Evolutionary conservation across 1,140 invertebrate genomes (phyloP).

Genomic region (Hylyphantes graminicola): DNA sequence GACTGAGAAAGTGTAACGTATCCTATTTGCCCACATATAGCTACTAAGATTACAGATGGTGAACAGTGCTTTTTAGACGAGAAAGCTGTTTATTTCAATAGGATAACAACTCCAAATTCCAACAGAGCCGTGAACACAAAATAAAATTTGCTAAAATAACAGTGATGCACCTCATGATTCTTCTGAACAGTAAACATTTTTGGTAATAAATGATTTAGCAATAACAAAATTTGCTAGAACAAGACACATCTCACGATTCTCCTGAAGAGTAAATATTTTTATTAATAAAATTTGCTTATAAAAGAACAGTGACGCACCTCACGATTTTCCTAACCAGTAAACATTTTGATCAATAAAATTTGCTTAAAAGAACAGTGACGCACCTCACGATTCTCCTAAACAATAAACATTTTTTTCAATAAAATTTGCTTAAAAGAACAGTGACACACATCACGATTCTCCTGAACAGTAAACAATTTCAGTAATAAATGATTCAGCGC

Average conservation of each 20-base stretch:
- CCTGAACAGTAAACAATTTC: neutral
- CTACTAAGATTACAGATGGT: too few relatives aligned
- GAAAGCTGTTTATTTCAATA: too few relatives aligned
- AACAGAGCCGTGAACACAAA: too few relatives aligned
- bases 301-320: neutral
- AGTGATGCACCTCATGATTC: neutral
- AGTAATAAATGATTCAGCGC: constrained; percentile 23
- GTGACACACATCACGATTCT: constrained; percentile 1
- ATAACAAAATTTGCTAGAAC: neutral
- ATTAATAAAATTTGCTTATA: neutral
- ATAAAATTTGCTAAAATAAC: neutral
- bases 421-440: neutral
- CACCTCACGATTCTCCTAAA: neutral
- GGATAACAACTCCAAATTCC: too few relatives aligned
- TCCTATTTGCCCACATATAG: too few relatives aligned
- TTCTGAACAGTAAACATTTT: neutral
- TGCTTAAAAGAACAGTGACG: neutral
- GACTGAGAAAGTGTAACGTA: too few relatives aligned
- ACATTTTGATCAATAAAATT: too few relatives aligned
- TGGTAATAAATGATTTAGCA: constrained; percentile 19
- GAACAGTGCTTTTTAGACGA: too few relatives aligned
- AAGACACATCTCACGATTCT: neutral
- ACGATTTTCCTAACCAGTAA: neutral
- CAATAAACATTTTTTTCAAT: neutral
- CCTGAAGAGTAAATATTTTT: neutral